phyloP scores from a whole-genome alignment of 2,797 vertebrate genomes.

The Tiaroga cobitis region DNA sequence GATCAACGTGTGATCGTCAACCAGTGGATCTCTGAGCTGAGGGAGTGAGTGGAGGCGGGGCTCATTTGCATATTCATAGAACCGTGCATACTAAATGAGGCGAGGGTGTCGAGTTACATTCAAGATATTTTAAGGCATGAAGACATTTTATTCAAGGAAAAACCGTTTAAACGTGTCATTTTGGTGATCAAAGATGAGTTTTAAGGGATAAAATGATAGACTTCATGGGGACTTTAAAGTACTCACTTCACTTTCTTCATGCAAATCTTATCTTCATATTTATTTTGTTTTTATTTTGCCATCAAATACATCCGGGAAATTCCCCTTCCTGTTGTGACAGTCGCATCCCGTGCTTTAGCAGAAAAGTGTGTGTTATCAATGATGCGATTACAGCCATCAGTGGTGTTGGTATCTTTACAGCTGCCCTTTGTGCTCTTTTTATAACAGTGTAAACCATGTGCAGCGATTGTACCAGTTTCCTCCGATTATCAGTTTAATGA shows the following conservation, averaged over 20 bases:
- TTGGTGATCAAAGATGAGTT: too few relatives aligned
- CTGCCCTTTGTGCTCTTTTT: conserved; percentile 28
- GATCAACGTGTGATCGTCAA: too few relatives aligned
- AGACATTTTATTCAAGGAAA: too few relatives aligned
- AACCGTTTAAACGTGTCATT: too few relatives aligned
- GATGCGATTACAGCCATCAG: neutral
- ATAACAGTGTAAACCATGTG: neutral
- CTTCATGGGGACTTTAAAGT: neutral
- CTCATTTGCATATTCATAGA: too few relatives aligned
- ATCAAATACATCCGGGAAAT: neutral
- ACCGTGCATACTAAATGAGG: too few relatives aligned
- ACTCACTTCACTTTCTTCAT: neutral
- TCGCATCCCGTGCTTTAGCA: neutral
- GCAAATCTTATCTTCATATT: too few relatives aligned
- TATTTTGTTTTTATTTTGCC: neutral
- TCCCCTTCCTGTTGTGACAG: neutral
- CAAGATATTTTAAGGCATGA: too few relatives aligned
- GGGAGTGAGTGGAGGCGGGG: too few relatives aligned
- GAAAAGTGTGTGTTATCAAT: neutral
- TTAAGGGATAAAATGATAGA: too few relatives aligned
- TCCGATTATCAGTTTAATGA: neutral
- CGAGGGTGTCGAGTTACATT: too few relatives aligned
- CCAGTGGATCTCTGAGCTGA: too few relatives aligned
- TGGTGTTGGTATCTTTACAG: neutral
- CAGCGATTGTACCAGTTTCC: neutral